Evolutionary conservation across 2,797 vertebrate genomes (phyloP), one percentile per base, ranked within the genome.

Genomic region (Echiichthys vipera): DNA sequence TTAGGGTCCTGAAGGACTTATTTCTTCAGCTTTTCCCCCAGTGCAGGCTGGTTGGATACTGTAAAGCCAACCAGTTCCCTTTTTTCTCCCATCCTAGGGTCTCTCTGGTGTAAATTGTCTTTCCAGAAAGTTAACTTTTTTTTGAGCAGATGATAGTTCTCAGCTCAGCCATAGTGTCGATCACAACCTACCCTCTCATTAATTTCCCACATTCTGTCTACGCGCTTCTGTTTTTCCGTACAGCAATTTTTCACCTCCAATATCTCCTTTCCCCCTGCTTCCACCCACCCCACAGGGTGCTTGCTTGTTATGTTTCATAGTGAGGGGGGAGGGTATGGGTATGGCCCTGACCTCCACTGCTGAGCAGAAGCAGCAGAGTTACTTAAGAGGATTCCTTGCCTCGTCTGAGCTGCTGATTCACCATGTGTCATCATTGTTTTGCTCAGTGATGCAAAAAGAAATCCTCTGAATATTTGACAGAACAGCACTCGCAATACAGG

Each of bases 1-100:
- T 94, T 94, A 92, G 80, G 88, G 80, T 91, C 86, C 85, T 90
- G 80, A 89, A 92, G 89, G 89, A 88, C 88, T 89, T 74, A 1
- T 77, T 89, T 91, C 88, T 86, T 82, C 34, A 47, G 70, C 40
- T n/a, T 47, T 57, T 47, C 67, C 58, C n/a, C 67, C 65, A 85
- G 49, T 77, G 77, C 64, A 79, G 73, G 57, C 83, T 74, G 80
- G 55, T 66, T 74, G 79, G 78, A 78, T 80, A 73, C 85, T 54
- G 56, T 72, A 76, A 78, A 70, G 65, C 76, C 74, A 88, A 77
- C 78, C 84, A 83, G 78, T 77, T 67, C 62, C 74, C 74, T 30
- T 74, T 82, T 68, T 75, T 54, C 65, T 77, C 55, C 25, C 61
- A 46, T 36, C 34, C 80, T 15, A 46, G 40, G 47, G 54, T 61